Conservation (phyloP, 2,113 vertebrate species). For the Passerina amoena region DNA sequence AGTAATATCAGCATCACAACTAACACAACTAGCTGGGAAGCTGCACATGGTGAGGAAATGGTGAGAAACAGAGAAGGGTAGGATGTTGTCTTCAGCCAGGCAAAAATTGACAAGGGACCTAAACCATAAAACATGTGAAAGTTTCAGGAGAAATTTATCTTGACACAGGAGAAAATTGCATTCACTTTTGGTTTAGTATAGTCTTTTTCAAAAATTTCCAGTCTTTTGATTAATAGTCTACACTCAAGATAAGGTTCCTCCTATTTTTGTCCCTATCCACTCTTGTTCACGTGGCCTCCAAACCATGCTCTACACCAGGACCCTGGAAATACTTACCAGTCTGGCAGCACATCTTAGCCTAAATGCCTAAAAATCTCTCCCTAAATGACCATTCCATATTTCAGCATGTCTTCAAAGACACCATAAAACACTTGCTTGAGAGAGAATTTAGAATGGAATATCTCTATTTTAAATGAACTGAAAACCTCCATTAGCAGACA, state of each 20-base stretch:
- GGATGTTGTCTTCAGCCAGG: fast-evolving
- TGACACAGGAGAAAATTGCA: not conserved
- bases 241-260: not conserved
- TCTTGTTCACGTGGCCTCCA: not conserved
- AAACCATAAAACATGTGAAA: not conserved
- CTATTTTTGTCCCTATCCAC: not conserved
- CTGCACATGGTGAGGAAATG: not conserved
- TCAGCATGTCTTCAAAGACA: not conserved
- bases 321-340: not conserved
- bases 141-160: not conserved
- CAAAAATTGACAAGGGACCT: not conserved
- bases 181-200: not conserved
- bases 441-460: not conserved
- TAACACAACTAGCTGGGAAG: not conserved
- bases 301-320: not conserved
- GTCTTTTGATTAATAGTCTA: not conserved
- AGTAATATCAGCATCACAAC: not conserved
- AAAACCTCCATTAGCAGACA: not conserved
- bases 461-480: not conserved
- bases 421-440: not conserved
- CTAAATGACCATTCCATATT: not conserved
- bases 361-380: not conserved
- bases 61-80: not conserved
- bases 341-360: not conserved
- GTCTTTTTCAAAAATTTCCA: not conserved